Base-by-base conservation (phyloP, 2,113 vertebrate species). In the Typhlomys cinereus region DNA sequence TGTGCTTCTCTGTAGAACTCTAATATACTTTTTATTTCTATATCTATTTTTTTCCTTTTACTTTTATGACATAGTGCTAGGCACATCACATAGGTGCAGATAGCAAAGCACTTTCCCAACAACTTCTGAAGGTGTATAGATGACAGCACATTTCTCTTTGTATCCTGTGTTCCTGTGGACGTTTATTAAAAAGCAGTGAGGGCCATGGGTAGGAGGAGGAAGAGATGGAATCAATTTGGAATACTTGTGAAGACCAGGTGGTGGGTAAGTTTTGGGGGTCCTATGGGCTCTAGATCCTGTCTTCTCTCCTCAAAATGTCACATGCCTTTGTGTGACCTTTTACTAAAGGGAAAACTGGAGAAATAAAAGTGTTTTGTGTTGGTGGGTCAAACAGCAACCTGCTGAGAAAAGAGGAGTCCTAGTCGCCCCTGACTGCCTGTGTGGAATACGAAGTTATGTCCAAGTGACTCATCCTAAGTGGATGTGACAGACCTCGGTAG, bases 381-480 rank as follows among this genome's bases (percentile, higher is more conserved):
- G 15, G 27, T 83, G 88, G 70, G 44, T 34, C n/a, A 50, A 57
- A 61, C 20, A 93, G 46, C 20, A 95, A 50, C 17, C 34, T 85
- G 29, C 61, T 62, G 29, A 89, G 39, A 44, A 78, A 89, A 73
- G 59, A 66, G 20, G 46, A 54, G 36, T 71, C 18, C 23, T 67
- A 70, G 74, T 34, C 50, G 23, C 34, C 21, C 31, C 27, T 36
- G 41, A 25, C 34, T 36, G 59, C 73, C 34, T 61, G 46, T 62
- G 52, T 89, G 44, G 39, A 94, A 61, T 67, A 90, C 61, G 52
- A 39, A 52, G n/a, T 67, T 94, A 75, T 86, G 80, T 83, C 71
- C 36, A 74, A 70, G 79, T 79, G 70, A 34, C 27, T 83, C n/a
- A 62, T 71, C 70, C 54, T 88, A 17, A 36, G 25, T 29, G 54